Conservation (phyloP, 2,797 vertebrate species). For the Malacoctenus gilli region DNA sequence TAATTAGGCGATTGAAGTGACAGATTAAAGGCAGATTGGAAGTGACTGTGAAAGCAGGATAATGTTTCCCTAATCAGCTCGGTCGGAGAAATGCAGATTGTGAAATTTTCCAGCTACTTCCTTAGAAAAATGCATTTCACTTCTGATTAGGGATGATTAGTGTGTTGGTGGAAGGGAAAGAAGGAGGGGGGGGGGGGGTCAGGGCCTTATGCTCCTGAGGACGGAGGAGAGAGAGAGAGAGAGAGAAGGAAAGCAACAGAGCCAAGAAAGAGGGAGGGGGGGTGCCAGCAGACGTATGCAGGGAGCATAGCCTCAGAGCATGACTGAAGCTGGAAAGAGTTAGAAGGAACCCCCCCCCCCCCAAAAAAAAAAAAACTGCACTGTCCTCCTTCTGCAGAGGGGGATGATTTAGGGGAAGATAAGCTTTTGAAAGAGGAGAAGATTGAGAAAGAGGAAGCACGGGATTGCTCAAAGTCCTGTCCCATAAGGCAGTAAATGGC, state of each 20-base stretch:
- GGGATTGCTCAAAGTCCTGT: conserved; percentile 63
- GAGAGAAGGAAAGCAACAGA: conserved; percentile 16
- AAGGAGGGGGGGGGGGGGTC: conserved; percentile 74
- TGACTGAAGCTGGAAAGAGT: conserved; percentile 71
- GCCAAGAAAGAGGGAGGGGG: conserved; percentile 27
- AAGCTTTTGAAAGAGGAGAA: conserved; percentile 68
- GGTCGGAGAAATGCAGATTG: conserved; percentile 88
- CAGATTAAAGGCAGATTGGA: conserved; percentile 89
- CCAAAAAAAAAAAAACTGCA: conserved; percentile 35
- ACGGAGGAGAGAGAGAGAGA: conserved; percentile 56
- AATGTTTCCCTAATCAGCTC: conserved; percentile 89
- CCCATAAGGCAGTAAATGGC: conserved; percentile 68
- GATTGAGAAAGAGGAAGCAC: conserved; percentile 69
- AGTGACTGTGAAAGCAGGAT: conserved; percentile 88
- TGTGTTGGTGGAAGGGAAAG: conserved; percentile 70
- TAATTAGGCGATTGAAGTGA: conserved; percentile 87
- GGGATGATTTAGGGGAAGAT: conserved; percentile 73
- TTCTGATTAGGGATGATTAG: conserved; percentile 85
- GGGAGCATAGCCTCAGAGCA: conserved; percentile 49
- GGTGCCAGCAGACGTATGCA: conserved; percentile 42
- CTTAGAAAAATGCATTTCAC: conserved; percentile 89
- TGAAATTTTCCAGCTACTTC: conserved; percentile 90
- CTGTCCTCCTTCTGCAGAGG: conserved; percentile 52
- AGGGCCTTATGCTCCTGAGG: conserved; percentile 69
- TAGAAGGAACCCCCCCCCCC: conserved; percentile 27